Evolutionary conservation across 2,888 invertebrate genomes (phyloP), one percentile per base, ranked within the genome.

Genomic region (Proisotoma minuta): DNA sequence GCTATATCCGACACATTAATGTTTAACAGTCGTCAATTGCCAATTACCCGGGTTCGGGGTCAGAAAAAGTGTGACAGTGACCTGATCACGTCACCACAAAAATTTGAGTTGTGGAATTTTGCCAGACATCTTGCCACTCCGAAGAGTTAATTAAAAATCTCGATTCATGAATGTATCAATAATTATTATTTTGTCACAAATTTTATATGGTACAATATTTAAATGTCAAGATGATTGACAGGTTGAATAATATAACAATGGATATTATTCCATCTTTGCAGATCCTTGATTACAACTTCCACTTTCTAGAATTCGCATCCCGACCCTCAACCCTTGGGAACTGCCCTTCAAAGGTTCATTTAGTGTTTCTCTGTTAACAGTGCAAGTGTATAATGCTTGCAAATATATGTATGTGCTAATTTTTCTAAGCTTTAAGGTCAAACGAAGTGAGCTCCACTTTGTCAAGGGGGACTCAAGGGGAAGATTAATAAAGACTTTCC

Each of bases 281-380:
- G 18, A 43, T 43, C 43, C 43, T 43, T 43, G 43, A 43, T 15
- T n/a, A 43, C n/a, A n/a, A n/a, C n/a, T n/a, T 43, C 43, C 43
- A n/a, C 18, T 43, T 20, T 43, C 43, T 43, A 43, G 43, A n/a
- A 43, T 20, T 43, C 18, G 5, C n/a, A n/a, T n/a, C n/a, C n/a
- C 18, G 43, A 43, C 43, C 43, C 43, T 43, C 43, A 43, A 43
- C 43, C 43, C 43, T 43, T 12, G 18, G 5, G 15, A 5, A 4
- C 5, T 63, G 60, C 51, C 56, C 63, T 51, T 54, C 57, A 57
- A 59, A 51, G 57, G 59, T 52, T 56, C 63, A 63, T 52, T 57
- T 57, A 52, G 51, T 48, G 40, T 34, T 51, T 18, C 15, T 47
- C 15, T 39, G 43, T 43, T 48, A 24, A 18, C 29, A 28, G n/a